Conservation (phyloP, 2,113 vertebrate genomes). For the Manacus vitellinus region DNA sequence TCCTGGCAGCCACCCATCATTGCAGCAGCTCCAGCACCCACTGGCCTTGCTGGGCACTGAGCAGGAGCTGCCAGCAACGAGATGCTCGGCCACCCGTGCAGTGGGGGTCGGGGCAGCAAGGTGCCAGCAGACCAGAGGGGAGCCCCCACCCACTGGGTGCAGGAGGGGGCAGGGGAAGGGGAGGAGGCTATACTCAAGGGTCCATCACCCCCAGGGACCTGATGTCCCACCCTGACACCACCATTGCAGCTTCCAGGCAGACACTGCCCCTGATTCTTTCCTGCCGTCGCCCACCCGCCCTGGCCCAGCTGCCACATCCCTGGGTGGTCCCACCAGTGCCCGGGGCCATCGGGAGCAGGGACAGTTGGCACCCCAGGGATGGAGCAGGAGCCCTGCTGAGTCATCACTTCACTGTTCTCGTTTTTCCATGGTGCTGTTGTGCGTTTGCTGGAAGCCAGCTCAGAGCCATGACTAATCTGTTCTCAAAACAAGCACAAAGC, state of each 20-base stretch:
- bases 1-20: neutral
- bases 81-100: accelerated
- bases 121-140: neutral
- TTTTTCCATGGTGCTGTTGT: conserved; percentile 67
- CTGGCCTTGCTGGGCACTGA: accelerated
- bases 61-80: neutral
- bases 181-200: neutral
- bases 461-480: conserved; percentile 68
- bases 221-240: neutral
- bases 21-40: accelerated
- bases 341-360: neutral
- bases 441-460: conserved; percentile 69
- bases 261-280: accelerated
- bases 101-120: neutral
- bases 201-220: neutral
- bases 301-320: neutral
- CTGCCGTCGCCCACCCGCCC: accelerated
- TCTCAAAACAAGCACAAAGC: conserved; percentile 69
- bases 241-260: neutral
- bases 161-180: neutral
- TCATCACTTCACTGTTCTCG: conserved; percentile 59
- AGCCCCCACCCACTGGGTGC: accelerated
- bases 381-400: conserved; percentile 43
- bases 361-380: neutral
- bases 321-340: neutral